Base-by-base conservation (phyloP, 2,797 vertebrate species). In the Brotula barbata region DNA sequence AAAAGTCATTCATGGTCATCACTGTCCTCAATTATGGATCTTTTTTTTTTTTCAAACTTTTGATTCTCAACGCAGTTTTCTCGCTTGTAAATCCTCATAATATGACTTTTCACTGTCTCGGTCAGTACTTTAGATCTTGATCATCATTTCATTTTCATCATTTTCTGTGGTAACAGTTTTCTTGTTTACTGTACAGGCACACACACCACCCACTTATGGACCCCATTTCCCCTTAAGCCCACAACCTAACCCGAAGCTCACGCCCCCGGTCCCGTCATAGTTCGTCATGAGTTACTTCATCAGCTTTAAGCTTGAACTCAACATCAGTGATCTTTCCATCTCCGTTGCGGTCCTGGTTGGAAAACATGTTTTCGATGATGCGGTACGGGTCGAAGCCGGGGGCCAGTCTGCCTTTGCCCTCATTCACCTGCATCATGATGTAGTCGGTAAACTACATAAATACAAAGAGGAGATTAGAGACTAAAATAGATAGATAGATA, bases 361-460 rank as follows among this genome's bases (percentile, higher is more conserved):
- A 90, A 84, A 96, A 99, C 96, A 99, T 99, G 71, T 97, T 98
- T 75, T 95, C 93, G 56, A 99, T 93, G 6, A 99, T 96, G 72
- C 90, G 93, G 11, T 94, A 87, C 3, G 94, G 87, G 39, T 97
- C 94, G 25, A 96, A 98, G 1, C 97, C 97, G 0, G 97, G 97
- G 15, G 96, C 96, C n/a, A 99, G 91, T 48, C 94, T 96, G 39
- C 97, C 96, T 88, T 93, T 94, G 8, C 96, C 97, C 13, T 94
- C 92, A 1, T 86, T 89, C 5, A 99, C 96, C 68, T 99, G 97
- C 17, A 67, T 87, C 34, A 92, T 83, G 75, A 99, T 99, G 86
- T 98, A 99, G 44, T 94, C 93, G 0, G 93, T 94, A 62, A 99
- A 99, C 97, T 99, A 63, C n/a, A n/a, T 6, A 48, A 37, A 60